Evolutionary conservation across 2,888 invertebrate genomes (phyloP).

Genomic region (Microctonus aethiopoides): DNA sequence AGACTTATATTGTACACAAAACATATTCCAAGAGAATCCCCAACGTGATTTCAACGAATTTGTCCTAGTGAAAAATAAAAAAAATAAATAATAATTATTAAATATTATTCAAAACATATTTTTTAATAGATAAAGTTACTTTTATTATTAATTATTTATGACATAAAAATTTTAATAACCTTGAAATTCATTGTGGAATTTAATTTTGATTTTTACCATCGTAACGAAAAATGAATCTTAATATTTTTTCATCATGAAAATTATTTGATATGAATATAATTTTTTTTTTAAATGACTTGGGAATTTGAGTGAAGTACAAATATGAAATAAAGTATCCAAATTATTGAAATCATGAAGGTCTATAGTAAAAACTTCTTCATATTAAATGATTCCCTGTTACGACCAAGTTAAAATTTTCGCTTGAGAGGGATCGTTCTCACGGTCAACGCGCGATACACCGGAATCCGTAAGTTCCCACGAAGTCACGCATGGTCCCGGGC

Average conservation of each 20-base stretch:
- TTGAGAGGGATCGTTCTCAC: constrained; percentile 43
- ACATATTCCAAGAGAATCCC: too few relatives aligned
- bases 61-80: too few relatives aligned
- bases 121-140: too few relatives aligned
- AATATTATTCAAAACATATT: too few relatives aligned
- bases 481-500: constrained; percentile 35
- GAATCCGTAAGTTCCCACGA: constrained; percentile 40
- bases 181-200: background rate
- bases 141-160: too few relatives aligned
- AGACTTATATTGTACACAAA: background rate
- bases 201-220: background rate
- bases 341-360: background rate
- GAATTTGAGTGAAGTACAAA: too few relatives aligned
- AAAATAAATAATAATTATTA: too few relatives aligned
- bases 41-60: too few relatives aligned
- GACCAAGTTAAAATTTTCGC: constrained; percentile 57
- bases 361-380: constrained; percentile 50
- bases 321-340: background rate
- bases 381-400: constrained; percentile 63
- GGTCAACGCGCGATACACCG: constrained; percentile 25
- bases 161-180: background rate
- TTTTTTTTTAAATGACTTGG: too few relatives aligned
- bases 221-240: background rate
- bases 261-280: too few relatives aligned
- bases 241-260: too few relatives aligned